Conservation (phyloP, 2,113 vertebrate genomes). For the Gymnobelideus leadbeateri region DNA sequence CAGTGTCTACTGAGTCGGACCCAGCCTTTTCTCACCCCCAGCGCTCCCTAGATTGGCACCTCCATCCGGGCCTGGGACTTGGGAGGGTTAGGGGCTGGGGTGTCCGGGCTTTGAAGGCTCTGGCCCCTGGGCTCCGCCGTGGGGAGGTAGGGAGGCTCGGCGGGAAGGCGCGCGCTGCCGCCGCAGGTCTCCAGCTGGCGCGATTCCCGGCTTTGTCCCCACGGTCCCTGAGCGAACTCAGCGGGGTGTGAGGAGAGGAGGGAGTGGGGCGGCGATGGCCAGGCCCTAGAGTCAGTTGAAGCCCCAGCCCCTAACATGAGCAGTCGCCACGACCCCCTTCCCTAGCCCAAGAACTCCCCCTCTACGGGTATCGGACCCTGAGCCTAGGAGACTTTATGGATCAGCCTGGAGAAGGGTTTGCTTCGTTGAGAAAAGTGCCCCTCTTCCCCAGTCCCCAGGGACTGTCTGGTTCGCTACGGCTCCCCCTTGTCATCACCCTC, state of each 20-base stretch:
- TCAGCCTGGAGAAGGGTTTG: not conserved
- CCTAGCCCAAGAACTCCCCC: not conserved
- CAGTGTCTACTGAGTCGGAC: not conserved
- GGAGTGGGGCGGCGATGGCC: not conserved
- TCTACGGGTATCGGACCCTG: not conserved
- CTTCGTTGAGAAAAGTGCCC: not conserved
- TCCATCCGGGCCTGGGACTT: not conserved
- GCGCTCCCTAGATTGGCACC: not conserved
- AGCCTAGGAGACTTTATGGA: not conserved
- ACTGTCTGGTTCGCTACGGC: not conserved
- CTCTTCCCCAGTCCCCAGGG: not conserved
- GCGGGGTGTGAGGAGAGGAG: not conserved
- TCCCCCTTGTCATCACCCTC: not conserved
- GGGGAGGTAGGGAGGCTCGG: not conserved
- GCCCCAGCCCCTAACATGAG: not conserved
- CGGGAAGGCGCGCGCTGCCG: not conserved
- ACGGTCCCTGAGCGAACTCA: not conserved
- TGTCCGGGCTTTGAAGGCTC: too few species aligned
- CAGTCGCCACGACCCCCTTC: not conserved
- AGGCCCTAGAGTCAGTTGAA: not conserved
- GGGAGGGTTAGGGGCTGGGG: not conserved
- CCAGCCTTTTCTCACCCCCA: not conserved
- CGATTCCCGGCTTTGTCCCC: conserved; percentile 6
- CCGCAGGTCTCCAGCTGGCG: not conserved
- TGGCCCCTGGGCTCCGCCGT: too few species aligned